These are phyloP conservation scores for Cyprinella venusta DNA, from an alignment of 2,797 vertebrate species.

Conservation along the genomic window DNA sequence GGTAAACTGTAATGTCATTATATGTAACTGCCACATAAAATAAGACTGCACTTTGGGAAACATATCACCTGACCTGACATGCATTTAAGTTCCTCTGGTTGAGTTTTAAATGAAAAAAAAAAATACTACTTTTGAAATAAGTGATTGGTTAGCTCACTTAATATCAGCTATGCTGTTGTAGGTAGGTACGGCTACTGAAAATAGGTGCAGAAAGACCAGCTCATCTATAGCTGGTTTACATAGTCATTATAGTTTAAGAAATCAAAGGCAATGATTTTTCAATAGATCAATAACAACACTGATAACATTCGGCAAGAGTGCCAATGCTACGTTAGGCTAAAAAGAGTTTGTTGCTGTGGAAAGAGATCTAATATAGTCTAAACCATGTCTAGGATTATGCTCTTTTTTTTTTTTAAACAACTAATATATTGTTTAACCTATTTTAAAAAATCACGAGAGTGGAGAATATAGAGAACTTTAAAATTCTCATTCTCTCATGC, in stretches of 20 bases:
- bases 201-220: background rate
- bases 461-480: background rate
- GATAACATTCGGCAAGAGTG: background rate
- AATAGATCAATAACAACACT: background rate
- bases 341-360: background rate
- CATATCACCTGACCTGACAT: background rate
- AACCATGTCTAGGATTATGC: background rate
- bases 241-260: background rate
- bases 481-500: background rate
- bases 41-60: background rate
- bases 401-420: background rate
- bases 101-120: background rate
- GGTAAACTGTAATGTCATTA: slow-evolving; percentile 31
- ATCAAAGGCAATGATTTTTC: background rate
- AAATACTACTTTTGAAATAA: slow-evolving; percentile 2
- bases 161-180: background rate
- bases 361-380: background rate
- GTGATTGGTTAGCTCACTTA: background rate
- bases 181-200: background rate
- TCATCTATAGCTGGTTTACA: background rate
- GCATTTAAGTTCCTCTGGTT: background rate
- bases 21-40: slow-evolving; percentile 29
- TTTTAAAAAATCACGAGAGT: background rate
- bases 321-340: background rate
- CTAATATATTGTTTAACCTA: background rate